Evolutionary conservation across 2,113 vertebrate genomes (phyloP), one percentile per base, ranked within the genome.

Genomic region (Physeter macrocephalus): DNA sequence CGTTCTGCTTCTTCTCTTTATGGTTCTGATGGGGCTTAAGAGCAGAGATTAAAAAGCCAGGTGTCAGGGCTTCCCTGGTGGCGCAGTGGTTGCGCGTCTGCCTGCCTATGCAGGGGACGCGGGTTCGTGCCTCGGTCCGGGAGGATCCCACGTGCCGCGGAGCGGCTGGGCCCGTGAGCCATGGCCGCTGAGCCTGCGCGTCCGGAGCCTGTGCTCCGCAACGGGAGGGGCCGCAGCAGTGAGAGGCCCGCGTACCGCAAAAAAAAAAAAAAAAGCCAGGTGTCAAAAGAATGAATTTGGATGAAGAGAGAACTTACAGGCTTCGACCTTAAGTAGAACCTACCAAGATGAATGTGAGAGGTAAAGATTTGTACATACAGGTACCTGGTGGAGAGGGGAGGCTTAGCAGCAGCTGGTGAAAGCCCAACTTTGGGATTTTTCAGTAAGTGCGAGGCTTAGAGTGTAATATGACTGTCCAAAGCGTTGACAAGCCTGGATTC

Each of bases 221-320:
- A n/a, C n/a, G n/a, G n/a, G n/a, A n/a, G n/a, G n/a, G n/a, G n/a
- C n/a, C n/a, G n/a, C n/a, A n/a, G n/a, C n/a, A n/a, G n/a, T n/a
- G n/a, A n/a, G n/a, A n/a, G n/a, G n/a, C n/a, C n/a, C n/a, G n/a
- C n/a, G n/a, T n/a, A n/a, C n/a, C n/a, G n/a, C n/a, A n/a, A n/a
- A n/a, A n/a, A n/a, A n/a, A n/a, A n/a, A n/a, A n/a, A n/a, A 8
- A 21, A 72, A 74, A 52, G 8, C 14, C 8, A 2, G 0, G 23
- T 81, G 59, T 84, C 34, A 2, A 15, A 75, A 85, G 71, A 59
- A 41, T 43, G 74, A 52, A 61, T 34, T 59, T 10, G 1, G 43
- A 84, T 18, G 85, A 62, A 83, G 82, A 69, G 34, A 36, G 43
- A 46, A 67, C 31, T 57, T 39, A 6, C 7, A 69, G 57, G 66